Percentiles rank a stretch among this genome's conserved stretches.
phyloP scores from a whole-genome alignment of 1,140 invertebrate genomes.

The Apis cerana region DNA sequence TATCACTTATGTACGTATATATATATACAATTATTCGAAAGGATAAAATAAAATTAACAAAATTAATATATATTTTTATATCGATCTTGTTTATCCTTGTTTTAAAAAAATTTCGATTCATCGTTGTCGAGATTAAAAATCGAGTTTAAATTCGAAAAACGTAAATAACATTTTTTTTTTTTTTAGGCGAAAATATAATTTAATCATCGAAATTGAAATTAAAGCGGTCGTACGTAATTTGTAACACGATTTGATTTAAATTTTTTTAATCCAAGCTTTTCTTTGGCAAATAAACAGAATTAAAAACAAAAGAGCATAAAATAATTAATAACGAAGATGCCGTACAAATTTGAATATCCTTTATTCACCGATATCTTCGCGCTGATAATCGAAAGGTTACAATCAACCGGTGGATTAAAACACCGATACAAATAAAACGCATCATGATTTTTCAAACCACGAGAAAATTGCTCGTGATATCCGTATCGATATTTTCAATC shows the following conservation, averaged over 20 bases:
- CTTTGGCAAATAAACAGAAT: background rate
- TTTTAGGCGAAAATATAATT: background rate
- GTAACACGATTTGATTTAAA: background rate
- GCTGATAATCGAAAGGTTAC: conserved; percentile 41
- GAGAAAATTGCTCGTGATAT: background rate
- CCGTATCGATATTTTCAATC: conserved; percentile 7
- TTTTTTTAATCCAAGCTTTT: background rate
- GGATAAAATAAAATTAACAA: background rate
- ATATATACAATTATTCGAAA: no score
- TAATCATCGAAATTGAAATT: background rate
- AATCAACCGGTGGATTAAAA: conserved; percentile 7
- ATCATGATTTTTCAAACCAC: background rate
- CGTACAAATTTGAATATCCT: conserved; percentile 65
- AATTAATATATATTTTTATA: background rate
- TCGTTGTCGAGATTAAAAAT: background rate
- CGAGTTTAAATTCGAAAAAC: no score
- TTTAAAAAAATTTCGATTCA: background rate
- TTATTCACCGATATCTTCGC: conserved; percentile 55
- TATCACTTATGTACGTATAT: background rate
- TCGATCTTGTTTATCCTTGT: background rate
- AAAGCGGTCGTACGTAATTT: background rate
- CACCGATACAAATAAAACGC: background rate
- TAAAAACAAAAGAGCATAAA: background rate
- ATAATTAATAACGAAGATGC: conserved; percentile 26
- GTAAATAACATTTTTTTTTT: no score